phyloP scores from a whole-genome alignment of 2,113 vertebrate species.

The Ptychochromis oligacanthus region DNA sequence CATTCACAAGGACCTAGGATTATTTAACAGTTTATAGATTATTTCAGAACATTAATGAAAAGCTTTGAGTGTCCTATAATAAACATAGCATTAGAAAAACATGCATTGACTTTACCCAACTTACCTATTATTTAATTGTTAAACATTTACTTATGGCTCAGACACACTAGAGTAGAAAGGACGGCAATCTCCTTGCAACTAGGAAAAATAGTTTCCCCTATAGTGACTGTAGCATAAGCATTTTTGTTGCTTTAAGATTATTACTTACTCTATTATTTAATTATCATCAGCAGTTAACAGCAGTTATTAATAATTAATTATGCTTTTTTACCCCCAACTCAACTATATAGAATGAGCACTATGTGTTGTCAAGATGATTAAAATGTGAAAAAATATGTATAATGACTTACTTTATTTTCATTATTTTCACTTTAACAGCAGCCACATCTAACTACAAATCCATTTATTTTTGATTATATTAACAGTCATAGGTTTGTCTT shows the following conservation, averaged over 20 bases:
- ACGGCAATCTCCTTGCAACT: too few species aligned
- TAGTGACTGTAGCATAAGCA: too few species aligned
- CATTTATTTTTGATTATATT: background rate
- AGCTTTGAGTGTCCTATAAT: too few species aligned
- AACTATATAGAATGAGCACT: background rate
- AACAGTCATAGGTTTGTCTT: background rate
- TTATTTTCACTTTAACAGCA: background rate
- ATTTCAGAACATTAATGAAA: background rate
- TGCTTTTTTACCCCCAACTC: fast-evolving
- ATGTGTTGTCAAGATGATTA: background rate
- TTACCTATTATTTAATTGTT: too few species aligned
- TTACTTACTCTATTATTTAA: constrained; percentile 1
- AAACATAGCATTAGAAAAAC: too few species aligned
- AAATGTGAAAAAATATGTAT: background rate
- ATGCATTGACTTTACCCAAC: too few species aligned
- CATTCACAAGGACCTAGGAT: background rate
- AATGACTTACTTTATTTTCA: background rate
- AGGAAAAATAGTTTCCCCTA: too few species aligned
- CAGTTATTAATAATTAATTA: background rate
- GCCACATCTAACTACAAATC: background rate
- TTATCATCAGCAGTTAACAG: constrained; percentile 2
- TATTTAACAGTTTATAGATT: background rate
- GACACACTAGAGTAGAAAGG: too few species aligned
- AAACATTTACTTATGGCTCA: too few species aligned
- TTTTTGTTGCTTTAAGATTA: background rate